These are phyloP conservation scores for Globicephala melas DNA, from an alignment of 2,113 vertebrate genomes.

Conservation along the genomic window DNA sequence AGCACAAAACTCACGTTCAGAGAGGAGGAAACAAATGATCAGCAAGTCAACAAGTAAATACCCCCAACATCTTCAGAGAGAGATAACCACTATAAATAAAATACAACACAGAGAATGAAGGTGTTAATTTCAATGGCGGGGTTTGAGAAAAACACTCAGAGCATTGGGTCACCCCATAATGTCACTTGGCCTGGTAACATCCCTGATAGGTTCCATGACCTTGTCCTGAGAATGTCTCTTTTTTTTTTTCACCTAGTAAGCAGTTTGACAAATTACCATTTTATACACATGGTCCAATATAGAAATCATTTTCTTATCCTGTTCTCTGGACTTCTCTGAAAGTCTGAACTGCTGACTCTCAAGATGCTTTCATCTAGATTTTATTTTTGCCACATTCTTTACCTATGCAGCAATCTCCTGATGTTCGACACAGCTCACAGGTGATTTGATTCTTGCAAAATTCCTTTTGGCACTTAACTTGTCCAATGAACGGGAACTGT, in stretches of 20 bases:
- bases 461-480: background rate
- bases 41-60: background rate
- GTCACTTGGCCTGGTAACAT: background rate
- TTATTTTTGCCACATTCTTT: conserved; percentile 52
- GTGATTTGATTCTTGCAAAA: conserved; percentile 61
- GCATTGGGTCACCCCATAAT: background rate
- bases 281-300: background rate
- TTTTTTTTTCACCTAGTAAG: background rate
- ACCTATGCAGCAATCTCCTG: conserved; percentile 23
- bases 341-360: background rate
- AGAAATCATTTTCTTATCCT: conserved; percentile 65
- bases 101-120: background rate
- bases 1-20: background rate
- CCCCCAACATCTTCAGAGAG: background rate
- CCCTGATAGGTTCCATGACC: background rate
- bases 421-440: conserved; percentile 21
- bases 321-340: conserved; percentile 26
- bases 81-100: background rate
- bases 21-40: background rate
- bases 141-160: background rate
- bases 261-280: conserved; percentile 42
- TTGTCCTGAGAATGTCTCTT: background rate
- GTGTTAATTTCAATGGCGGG: background rate
- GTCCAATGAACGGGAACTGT: background rate
- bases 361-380: background rate